Conservation (phyloP, 2,797 vertebrate genomes). For the Pangasius larnaudii region DNA sequence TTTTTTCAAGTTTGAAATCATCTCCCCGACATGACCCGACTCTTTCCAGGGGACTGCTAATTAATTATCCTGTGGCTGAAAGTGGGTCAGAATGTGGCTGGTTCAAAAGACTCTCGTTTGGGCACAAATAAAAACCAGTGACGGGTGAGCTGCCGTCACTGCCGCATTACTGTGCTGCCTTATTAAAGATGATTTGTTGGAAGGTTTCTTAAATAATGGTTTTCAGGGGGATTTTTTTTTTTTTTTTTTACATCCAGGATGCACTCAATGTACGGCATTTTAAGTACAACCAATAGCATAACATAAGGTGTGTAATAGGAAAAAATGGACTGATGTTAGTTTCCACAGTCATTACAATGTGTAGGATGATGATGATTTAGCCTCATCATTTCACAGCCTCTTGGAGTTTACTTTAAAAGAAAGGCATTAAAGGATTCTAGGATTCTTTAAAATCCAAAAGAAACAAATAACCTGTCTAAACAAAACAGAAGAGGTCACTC, state of each 20-base stretch:
- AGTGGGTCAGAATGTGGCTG: conserved; percentile 51
- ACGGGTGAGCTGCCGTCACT: conserved; percentile 35
- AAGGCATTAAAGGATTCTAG: conserved; percentile 38
- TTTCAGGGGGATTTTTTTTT: not conserved
- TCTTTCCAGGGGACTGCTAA: conserved; percentile 44
- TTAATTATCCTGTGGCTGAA: conserved; percentile 43
- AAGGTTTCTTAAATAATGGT: conserved; percentile 12
- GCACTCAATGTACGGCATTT: not conserved
- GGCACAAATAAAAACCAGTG: conserved; percentile 38
- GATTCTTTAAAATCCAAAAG: conserved; percentile 40
- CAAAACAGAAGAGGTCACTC: conserved; percentile 43
- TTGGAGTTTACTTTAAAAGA: conserved; percentile 8
- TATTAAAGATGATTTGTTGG: conserved; percentile 36
- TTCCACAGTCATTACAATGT: not conserved
- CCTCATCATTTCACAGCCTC: not conserved
- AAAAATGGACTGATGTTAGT: not conserved
- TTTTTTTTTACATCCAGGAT: not conserved
- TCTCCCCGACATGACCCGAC: conserved; percentile 42
- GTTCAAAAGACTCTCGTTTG: conserved; percentile 41
- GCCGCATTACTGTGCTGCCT: not conserved
- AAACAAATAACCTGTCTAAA: conserved; percentile 41
- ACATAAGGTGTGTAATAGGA: not conserved
- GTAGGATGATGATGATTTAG: not conserved
- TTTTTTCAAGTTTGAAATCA: conserved; percentile 57
- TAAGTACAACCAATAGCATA: not conserved